phyloP scores from a whole-genome alignment of 2,888 invertebrate species.

The Sinhomidia bicolor region DNA sequence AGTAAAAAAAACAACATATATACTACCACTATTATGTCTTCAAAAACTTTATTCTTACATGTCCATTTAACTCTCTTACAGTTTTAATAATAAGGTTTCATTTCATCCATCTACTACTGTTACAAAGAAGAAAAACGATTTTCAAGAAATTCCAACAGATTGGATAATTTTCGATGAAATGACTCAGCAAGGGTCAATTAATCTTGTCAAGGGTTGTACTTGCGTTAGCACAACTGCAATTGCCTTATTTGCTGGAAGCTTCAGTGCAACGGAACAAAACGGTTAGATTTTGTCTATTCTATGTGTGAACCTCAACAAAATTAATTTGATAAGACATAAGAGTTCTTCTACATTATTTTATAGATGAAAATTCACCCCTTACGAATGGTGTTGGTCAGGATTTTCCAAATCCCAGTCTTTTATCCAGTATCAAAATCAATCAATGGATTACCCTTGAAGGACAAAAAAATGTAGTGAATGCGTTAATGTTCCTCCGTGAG shows the following conservation, averaged over 20 bases:
- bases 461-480: conserved; percentile 16
- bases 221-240: conserved; percentile 91
- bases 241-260: conserved; percentile 87
- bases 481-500: conserved; percentile 22
- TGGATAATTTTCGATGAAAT: conserved; percentile 96
- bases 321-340: no score
- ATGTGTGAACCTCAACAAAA: neutral
- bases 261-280: neutral
- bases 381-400: no score
- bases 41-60: neutral
- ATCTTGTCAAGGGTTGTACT: conserved; percentile 90
- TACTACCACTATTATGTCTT: neutral
- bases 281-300: neutral
- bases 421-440: conserved; percentile 44
- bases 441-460: conserved; percentile 57
- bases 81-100: conserved; percentile 84
- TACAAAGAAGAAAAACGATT: conserved; percentile 42
- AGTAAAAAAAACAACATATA: no score
- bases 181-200: conserved; percentile 86
- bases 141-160: conserved; percentile 85
- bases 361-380: neutral
- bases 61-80: neutral
- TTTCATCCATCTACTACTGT: conserved; percentile 86
- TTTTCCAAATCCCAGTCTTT: no score
- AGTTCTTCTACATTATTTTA: neutral